Percentiles rank a stretch among this genome's conserved stretches.
These are phyloP conservation scores for Propithecus deckenii DNA, from an alignment of 2,797 vertebrate genomes.

Conservation along the genomic window DNA sequence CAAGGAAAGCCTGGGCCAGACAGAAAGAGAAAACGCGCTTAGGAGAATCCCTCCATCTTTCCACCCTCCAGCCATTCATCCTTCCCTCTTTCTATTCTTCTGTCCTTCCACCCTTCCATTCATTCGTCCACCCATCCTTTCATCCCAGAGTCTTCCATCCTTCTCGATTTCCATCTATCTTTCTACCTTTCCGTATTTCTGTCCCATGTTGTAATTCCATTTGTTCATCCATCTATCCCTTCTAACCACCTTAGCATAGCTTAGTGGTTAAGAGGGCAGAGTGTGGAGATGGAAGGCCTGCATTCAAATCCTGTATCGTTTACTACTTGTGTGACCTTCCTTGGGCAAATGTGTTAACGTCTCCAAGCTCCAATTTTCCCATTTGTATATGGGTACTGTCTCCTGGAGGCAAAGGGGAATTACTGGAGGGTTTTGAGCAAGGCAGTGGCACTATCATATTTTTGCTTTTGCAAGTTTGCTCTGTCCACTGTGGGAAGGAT, in stretches of 20 bases:
- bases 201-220: not conserved
- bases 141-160: not conserved
- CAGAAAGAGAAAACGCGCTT: not conserved
- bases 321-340: no score
- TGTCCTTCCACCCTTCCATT: not conserved
- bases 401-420: not conserved
- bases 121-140: not conserved
- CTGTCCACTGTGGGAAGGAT: no score
- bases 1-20: not conserved
- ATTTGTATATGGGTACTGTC: not conserved
- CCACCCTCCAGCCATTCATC: not conserved
- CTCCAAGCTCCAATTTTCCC: not conserved
- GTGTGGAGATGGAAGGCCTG: not conserved
- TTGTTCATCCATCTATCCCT: not conserved
- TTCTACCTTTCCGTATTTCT: not conserved
- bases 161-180: not conserved
- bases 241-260: not conserved
- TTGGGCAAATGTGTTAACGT: no score
- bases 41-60: not conserved
- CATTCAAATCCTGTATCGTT: not conserved
- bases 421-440: not conserved
- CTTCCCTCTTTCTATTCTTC: not conserved
- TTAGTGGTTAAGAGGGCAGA: not conserved
- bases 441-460: no score
- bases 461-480: no score